Base-by-base conservation (phyloP, 2,797 vertebrate species). In the Mormyrus proboscirostris region DNA sequence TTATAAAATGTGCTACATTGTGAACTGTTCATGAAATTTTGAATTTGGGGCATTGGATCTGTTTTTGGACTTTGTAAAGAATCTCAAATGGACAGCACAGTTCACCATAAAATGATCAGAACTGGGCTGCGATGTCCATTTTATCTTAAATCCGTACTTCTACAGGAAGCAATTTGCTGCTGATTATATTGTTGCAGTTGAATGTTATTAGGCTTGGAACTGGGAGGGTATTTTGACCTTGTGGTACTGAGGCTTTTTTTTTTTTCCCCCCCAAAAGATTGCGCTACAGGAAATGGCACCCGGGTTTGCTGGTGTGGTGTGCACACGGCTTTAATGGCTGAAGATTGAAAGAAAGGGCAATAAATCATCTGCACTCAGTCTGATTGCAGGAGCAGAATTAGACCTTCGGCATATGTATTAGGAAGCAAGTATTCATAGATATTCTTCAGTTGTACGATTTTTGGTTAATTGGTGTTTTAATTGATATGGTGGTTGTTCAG, bases 381-480 rank as follows among this genome's bases (percentile, higher is more conserved):
- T 49, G 49, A 29, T 85, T 49, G 12, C 79, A 85, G 14, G 51
- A 50, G 82, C 49, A 29, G 49, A 50, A 29, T 85, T 10, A 55
- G 25, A 87, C 22, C 38, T 87, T 59, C 3, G 29, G 41, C 29
- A 49, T 22, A 44, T 41, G 7, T 33, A 2, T 19, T 62, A 82
- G 91, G 89, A 89, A 92, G 90, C 90, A 85, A 69, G 65, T 86
- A 90, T 90, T 88, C 62, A 84, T 84, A 90, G 89, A 86, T 44
- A 86, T 44, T 89, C 57, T 7, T 85, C 88, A 90, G 57, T 92
- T 86, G 51, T 90, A 88, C 90, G 76, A 83, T n/a, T 90, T 91
- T 87, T 86, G n/a, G 83, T 89, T 89, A 85, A 85, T n/a, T 73
- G 41, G 44, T 69, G 22, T 88, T 85, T 92, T 90, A 92, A 90